Evolutionary conservation across 2,113 vertebrate genomes (phyloP).

Genomic region (Perca flavescens): DNA sequence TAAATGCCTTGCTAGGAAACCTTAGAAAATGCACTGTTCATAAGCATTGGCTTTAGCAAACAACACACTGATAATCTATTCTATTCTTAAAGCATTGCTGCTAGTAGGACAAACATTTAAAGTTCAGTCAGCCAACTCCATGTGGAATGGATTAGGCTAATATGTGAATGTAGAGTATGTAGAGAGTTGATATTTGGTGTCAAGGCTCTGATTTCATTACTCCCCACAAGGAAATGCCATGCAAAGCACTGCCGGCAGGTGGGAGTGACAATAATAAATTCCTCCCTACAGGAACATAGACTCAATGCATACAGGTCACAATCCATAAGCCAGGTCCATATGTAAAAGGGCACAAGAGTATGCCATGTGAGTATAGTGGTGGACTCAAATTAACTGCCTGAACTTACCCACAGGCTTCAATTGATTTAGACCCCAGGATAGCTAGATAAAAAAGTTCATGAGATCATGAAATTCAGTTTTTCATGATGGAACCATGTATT

Average conservation of each 20-base stretch:
- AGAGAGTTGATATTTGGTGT: background rate
- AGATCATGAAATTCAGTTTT: background rate
- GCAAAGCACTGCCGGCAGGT: background rate
- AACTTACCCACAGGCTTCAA: background rate
- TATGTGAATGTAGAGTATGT: background rate
- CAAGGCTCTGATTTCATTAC: conserved; percentile 14
- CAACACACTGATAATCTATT: no score
- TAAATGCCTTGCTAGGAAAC: background rate
- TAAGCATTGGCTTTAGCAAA: background rate
- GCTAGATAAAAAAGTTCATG: background rate
- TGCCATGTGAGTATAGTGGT: background rate
- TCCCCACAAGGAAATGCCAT: background rate
- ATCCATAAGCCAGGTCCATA: background rate
- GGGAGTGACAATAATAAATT: conserved; percentile 4
- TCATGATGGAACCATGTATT: background rate
- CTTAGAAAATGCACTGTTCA: background rate
- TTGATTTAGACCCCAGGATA: background rate
- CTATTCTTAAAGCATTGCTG: background rate
- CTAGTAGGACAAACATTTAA: background rate
- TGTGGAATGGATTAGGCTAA: background rate
- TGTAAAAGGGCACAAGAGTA: background rate
- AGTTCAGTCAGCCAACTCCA: no score
- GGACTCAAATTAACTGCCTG: background rate
- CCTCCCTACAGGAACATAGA: background rate
- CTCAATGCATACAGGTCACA: background rate